Conservation (phyloP, 2,113 vertebrate species). For the Paraplagusia blochii region DNA sequence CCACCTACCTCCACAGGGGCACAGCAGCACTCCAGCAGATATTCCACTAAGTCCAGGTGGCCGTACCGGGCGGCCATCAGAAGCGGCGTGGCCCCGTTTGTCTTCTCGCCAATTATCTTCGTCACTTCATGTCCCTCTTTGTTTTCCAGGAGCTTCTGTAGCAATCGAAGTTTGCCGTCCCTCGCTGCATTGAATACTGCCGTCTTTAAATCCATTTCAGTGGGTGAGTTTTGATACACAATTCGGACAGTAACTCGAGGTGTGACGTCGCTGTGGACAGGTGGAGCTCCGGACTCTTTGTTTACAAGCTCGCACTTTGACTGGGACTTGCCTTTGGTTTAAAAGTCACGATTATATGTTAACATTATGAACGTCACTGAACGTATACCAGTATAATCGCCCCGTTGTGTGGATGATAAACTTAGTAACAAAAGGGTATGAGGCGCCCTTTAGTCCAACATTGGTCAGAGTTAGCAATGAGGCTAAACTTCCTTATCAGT, state of each 20-base stretch:
- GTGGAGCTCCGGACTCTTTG: constrained; percentile 54
- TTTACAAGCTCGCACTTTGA: constrained; percentile 55
- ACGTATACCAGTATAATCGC: background rate
- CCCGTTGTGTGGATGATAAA: background rate
- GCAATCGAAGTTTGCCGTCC: constrained; percentile 93
- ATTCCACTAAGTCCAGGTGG: constrained; percentile 95
- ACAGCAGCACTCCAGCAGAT: constrained; percentile 90
- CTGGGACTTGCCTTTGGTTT: constrained; percentile 14
- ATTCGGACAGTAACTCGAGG: background rate
- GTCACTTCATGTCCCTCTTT: constrained; percentile 89
- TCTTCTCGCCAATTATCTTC: constrained; percentile 89
- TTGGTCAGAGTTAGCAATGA: constrained; percentile 37
- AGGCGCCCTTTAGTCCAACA: constrained; percentile 33
- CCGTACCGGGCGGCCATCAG: constrained; percentile 95
- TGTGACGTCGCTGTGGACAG: constrained; percentile 1
- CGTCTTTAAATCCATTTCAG: constrained; percentile 94
- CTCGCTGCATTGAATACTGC: constrained; percentile 97
- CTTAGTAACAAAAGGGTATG: constrained; percentile 15
- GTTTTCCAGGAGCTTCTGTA: constrained; percentile 92
- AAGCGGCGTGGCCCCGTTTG: constrained; percentile 93
- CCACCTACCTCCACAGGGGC: constrained; percentile 91
- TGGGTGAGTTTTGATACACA: background rate
- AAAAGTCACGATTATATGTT: background rate
- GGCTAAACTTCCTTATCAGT: constrained; percentile 57
- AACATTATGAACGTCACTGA: background rate